Evolutionary conservation across 2,797 vertebrate species (phyloP).

Genomic region (Microctenopoma steveboyesi): DNA sequence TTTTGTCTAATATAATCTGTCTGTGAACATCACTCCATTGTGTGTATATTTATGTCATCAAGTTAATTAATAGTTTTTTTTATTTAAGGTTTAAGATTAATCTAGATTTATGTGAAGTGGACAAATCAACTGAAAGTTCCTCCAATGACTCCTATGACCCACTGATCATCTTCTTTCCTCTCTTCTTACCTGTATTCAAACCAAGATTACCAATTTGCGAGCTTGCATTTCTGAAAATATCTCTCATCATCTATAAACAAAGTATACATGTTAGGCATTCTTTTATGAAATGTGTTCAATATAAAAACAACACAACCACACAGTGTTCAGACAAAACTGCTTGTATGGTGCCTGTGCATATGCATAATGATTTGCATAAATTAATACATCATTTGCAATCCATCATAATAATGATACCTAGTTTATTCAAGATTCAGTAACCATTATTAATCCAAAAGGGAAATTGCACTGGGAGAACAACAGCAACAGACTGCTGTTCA

Average conservation of each 20-base stretch:
- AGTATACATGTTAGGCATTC: too few relatives aligned
- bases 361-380: slow-evolving; percentile 2
- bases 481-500: too few relatives aligned
- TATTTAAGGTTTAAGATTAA: background rate
- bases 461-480: too few relatives aligned
- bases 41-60: background rate
- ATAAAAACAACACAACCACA: background rate
- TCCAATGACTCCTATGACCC: background rate
- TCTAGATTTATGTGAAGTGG: background rate
- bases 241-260: background rate
- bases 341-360: slow-evolving; percentile 3
- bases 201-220: background rate
- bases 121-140: background rate
- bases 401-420: slow-evolving; percentile 59
- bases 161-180: background rate
- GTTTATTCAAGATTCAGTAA: background rate
- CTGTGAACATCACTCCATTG: background rate
- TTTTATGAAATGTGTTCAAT: background rate
- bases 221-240: background rate
- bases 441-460: too few relatives aligned
- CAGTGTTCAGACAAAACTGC: slow-evolving; percentile 10
- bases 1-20: background rate
- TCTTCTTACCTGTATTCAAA: background rate
- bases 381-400: background rate
- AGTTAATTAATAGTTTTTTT: background rate